phyloP scores from a whole-genome alignment of 2,797 vertebrate species.

The Acipenser ruthenus region DNA sequence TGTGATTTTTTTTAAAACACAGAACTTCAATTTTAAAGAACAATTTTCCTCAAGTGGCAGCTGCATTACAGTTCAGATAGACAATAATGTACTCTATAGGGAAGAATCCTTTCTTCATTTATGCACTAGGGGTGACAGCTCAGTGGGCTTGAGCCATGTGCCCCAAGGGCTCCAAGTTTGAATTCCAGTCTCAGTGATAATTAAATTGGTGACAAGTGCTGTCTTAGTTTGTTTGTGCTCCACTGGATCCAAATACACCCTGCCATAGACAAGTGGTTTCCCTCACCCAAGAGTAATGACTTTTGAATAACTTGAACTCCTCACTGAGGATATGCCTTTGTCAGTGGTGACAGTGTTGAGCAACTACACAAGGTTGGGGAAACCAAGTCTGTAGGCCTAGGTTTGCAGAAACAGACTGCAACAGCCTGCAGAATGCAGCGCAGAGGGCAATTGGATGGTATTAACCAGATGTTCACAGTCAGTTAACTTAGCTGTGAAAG shows the following conservation, averaged over 20 bases:
- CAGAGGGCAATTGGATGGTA: background rate
- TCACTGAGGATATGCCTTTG: background rate
- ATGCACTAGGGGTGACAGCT: slow-evolving; percentile 4
- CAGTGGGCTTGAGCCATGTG: background rate
- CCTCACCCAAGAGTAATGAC: slow-evolving; percentile 6
- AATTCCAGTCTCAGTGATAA: slow-evolving; percentile 7
- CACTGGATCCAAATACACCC: slow-evolving; percentile 13
- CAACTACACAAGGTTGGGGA: too few species aligned
- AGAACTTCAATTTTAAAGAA: too few species aligned
- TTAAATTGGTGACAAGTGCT: slow-evolving; percentile 17
- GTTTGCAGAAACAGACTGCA: background rate
- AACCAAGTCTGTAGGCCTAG: too few species aligned
- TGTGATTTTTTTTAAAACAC: too few species aligned
- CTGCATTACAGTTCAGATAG: slow-evolving; percentile 1
- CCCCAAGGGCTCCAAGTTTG: slow-evolving; percentile 2
- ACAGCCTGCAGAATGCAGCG: background rate
- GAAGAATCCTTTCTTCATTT: slow-evolving; percentile 7
- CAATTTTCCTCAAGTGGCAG: background rate
- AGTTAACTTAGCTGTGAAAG: background rate
- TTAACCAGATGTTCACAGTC: background rate
- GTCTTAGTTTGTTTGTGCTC: slow-evolving; percentile 20
- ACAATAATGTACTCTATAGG: background rate
- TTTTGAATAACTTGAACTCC: slow-evolving; percentile 9
- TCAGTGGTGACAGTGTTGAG: slow-evolving; percentile 3
- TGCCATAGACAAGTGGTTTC: slow-evolving; percentile 3